Conservation (phyloP, 2,113 vertebrate genomes). For the Oreochromis spilurus region DNA sequence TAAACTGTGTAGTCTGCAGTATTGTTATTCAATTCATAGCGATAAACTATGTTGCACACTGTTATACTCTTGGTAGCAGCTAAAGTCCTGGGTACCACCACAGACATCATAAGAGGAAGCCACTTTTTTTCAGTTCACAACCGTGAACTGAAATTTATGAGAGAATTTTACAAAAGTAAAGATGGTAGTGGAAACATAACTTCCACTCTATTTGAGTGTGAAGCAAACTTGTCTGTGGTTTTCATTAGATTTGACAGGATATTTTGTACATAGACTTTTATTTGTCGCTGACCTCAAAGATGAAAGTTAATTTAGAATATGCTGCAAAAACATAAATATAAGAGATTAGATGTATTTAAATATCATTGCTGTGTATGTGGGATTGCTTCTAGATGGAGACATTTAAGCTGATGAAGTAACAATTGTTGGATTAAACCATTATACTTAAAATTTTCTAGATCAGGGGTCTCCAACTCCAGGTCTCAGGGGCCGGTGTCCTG, state of each 20-base stretch:
- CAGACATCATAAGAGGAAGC: not conserved
- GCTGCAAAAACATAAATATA: not conserved
- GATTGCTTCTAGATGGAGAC: not conserved
- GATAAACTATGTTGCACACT: not conserved
- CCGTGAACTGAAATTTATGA: accelerated
- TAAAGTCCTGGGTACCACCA: not conserved
- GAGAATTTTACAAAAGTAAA: not conserved
- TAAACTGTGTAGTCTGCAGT: not conserved
- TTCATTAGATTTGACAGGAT: not conserved
- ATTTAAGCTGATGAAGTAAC: not conserved
- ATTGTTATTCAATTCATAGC: not conserved
- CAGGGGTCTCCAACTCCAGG: not conserved
- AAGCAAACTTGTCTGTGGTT: not conserved
- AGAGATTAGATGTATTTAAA: not conserved
- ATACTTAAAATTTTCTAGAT: not conserved
- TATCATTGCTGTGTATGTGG: not conserved
- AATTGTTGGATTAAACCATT: not conserved
- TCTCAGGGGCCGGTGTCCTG: not conserved
- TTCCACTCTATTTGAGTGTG: not conserved
- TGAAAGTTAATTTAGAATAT: not conserved
- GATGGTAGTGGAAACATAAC: accelerated
- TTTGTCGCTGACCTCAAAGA: not conserved
- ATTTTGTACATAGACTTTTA: not conserved
- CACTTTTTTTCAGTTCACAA: not conserved
- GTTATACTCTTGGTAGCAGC: accelerated